phyloP scores from a whole-genome alignment of 2,888 invertebrate species.

The Aleiodes leptofemur region DNA sequence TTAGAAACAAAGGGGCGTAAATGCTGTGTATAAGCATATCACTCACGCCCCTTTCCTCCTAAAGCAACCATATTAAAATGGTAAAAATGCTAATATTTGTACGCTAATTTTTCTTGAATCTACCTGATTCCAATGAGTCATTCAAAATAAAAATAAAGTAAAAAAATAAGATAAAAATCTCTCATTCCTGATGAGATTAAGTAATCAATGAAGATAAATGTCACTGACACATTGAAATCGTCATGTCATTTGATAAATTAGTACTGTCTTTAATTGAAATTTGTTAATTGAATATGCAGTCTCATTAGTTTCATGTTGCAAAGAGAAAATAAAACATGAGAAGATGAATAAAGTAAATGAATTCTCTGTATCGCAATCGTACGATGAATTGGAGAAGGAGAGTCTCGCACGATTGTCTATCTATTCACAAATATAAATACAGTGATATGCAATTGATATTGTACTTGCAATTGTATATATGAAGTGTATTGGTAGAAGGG shows the following conservation, averaged over 20 bases:
- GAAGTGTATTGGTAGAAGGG: background rate
- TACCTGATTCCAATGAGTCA: no score
- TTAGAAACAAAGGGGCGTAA: no score
- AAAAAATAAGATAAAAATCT: no score
- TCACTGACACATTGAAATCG: background rate
- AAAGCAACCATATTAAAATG: no score
- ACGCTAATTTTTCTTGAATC: no score
- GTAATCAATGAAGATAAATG: background rate
- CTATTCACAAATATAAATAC: constrained; percentile 1
- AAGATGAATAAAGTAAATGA: background rate
- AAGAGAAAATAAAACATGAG: background rate
- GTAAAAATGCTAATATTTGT: no score
- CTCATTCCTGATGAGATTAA: no score
- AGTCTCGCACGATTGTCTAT: background rate
- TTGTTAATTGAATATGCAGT: constrained; percentile 18
- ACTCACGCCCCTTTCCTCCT: no score
- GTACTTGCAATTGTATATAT: background rate
- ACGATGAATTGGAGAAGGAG: constrained; percentile 12
- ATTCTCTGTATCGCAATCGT: constrained; percentile 6
- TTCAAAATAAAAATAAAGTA: no score
- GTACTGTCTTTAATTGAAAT: constrained; percentile 16
- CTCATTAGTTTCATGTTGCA: constrained; percentile 4
- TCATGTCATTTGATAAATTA: background rate
- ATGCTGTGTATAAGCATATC: no score
- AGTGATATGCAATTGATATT: constrained; percentile 25